Evolutionary conservation across 2,113 vertebrate genomes (phyloP).

Genomic region (Hypocryptadius cinnamomeus): DNA sequence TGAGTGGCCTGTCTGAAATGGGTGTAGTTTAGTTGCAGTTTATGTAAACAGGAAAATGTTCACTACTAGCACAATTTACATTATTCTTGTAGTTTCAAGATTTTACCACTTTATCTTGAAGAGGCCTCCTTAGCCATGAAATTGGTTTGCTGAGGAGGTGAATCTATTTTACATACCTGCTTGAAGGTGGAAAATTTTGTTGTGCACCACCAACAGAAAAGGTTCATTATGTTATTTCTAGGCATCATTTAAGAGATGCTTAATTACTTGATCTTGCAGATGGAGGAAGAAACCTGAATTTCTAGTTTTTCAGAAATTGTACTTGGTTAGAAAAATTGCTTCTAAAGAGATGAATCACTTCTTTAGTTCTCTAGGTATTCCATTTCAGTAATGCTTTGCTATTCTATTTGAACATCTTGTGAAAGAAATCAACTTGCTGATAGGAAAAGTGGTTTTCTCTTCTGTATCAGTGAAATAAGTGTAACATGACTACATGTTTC

Average conservation of each 20-base stretch:
- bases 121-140: neutral
- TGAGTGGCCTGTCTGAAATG: neutral
- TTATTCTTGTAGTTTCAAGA: neutral
- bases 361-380: neutral
- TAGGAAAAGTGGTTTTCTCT: neutral
- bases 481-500: neutral
- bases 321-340: neutral
- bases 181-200: neutral
- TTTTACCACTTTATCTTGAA: neutral
- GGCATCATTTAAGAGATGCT: neutral
- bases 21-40: neutral
- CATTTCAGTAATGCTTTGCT: neutral
- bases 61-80: neutral
- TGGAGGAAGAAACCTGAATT: neutral
- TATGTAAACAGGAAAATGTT: neutral
- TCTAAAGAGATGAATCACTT: neutral
- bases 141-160: neutral
- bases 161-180: neutral
- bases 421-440: neutral
- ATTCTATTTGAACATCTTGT: neutral
- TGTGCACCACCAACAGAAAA: neutral
- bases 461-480: neutral
- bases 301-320: neutral
- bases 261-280: neutral
- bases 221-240: neutral